Evolutionary conservation across 2,888 invertebrate species (phyloP).

Genomic region (Heteromyza rotundicornis): DNA sequence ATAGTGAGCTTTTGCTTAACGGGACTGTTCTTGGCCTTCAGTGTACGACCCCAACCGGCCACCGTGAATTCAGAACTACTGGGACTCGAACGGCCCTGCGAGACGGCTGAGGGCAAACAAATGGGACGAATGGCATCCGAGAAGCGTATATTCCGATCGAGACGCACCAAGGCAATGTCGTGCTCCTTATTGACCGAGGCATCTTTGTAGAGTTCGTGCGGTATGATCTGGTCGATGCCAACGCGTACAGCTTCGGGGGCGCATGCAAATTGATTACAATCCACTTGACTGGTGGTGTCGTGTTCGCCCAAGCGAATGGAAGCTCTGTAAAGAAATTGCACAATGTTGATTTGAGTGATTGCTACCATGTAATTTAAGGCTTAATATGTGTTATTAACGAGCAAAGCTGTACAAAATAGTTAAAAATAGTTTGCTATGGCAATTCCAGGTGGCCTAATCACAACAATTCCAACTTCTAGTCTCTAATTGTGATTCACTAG

Average conservation of each 20-base stretch:
- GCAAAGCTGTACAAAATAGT: no score
- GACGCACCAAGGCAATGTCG: constrained; percentile 76
- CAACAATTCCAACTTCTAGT: no score
- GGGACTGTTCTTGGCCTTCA: constrained; percentile 61
- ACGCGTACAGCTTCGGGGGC: constrained; percentile 68
- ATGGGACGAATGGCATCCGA: constrained; percentile 68
- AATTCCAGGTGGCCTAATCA: no score
- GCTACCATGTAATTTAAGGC: no score
- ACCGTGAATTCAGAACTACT: constrained; percentile 60
- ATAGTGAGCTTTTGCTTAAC: constrained; percentile 67
- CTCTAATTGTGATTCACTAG: no score
- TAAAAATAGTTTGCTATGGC: not conserved
- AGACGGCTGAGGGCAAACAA: constrained; percentile 65
- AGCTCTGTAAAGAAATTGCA: constrained; percentile 36
- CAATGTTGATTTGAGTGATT: no score
- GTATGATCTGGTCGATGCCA: constrained; percentile 68
- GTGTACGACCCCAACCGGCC: constrained; percentile 71
- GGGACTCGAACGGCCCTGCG: constrained; percentile 28
- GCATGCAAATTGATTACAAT: constrained; percentile 61
- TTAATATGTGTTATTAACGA: no score
- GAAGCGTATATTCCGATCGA: constrained; percentile 66
- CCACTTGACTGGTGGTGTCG: constrained; percentile 46
- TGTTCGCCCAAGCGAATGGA: constrained; percentile 56
- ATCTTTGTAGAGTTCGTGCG: constrained; percentile 71
- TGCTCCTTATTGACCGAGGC: constrained; percentile 67